Evolutionary conservation across 1,140 invertebrate genomes (phyloP), one percentile per base, ranked within the genome.

Genomic region (Fopius arisanus): DNA sequence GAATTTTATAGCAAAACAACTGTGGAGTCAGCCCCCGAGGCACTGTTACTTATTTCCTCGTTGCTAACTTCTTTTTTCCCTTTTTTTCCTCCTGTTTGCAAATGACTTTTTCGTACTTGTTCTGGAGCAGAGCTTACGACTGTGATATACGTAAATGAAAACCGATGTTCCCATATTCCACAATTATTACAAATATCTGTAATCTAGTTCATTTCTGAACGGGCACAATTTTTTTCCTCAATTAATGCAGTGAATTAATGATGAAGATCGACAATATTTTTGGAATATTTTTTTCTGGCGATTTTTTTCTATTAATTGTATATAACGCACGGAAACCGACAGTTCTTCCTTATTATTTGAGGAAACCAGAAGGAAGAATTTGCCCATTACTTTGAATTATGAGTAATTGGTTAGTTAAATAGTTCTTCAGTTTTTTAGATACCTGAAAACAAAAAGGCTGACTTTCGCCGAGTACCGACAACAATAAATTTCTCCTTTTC

Each of bases 111-210:
- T 78, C 37, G 73, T 73, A 76, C 21, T 76, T 76, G 79, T 81
- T 79, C 79, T 75, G 73, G 76, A 79, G 79, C 80, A 82, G 80
- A 82, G 81, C 83, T 86, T 85, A 80, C 80, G 81, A 86, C 84
- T 86, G 84, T 86, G 84, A 86, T 86, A 86, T 86, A 82, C 74
- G 75, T 82, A 77, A 83, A 77, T 68, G 74, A 79, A 68, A 79
- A 78, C 77, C 79, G 73, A 81, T 48, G 54, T 73, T 48, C 66
- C 73, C 41, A 3, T 33, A 37, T 51, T 70, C 14, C 67, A 54
- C 14, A 66, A 33, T 48, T 48, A 19, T 59, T 26, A 28, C 23
- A 3, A 26, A 28, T 48, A 48, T 19, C 43, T 6, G 26, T 59
- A 59, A 28, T 65, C 28, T 10, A 33, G 26, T 12, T 65, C 33